Evolutionary conservation across 1,140 invertebrate genomes (phyloP).

Genomic region (Ooceraea biroi): DNA sequence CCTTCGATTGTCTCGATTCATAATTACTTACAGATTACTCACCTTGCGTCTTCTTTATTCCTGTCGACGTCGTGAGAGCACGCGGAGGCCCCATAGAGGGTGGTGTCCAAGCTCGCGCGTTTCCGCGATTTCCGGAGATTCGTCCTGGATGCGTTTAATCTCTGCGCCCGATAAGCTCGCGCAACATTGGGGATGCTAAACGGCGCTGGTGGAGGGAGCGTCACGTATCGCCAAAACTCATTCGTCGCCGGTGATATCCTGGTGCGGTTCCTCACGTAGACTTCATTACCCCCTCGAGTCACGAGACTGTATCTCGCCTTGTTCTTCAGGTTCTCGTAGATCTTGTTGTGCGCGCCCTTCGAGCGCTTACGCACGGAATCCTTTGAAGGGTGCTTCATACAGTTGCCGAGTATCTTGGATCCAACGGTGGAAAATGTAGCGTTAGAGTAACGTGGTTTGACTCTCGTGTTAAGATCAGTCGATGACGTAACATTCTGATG

Average conservation of each 20-base stretch:
- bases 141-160: neutral
- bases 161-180: neutral
- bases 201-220: neutral
- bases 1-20: neutral
- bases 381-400: constrained; percentile 13
- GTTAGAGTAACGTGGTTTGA: neutral
- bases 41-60: neutral
- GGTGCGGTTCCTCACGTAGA: constrained; percentile 27
- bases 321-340: neutral
- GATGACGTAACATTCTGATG: neutral
- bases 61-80: constrained; percentile 59
- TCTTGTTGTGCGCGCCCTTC: neutral
- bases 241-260: neutral
- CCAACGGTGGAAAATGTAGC: neutral
- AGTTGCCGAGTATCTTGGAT: neutral
- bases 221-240: constrained; percentile 41
- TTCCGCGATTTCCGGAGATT: constrained; percentile 28
- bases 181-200: neutral
- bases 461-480: neutral
- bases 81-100: constrained; percentile 56
- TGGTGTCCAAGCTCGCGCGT: constrained; percentile 51
- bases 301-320: neutral
- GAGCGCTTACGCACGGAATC: neutral
- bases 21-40: neutral
- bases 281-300: neutral